These are phyloP conservation scores for Drosophila affinis DNA, from an alignment of 2,888 invertebrate species.

Conservation along the genomic window DNA sequence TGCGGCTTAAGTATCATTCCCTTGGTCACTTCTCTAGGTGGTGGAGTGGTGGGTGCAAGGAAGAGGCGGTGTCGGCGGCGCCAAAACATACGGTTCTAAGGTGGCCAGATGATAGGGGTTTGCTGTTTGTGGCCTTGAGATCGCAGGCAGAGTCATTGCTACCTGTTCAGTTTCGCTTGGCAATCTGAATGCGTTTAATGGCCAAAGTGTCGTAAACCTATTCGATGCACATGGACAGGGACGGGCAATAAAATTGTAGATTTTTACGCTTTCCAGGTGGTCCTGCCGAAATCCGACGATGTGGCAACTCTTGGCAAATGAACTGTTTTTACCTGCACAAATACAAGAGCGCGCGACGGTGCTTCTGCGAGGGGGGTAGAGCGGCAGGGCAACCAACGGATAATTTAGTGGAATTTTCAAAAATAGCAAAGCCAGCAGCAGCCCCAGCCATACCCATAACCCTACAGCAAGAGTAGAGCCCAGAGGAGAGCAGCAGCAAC, in stretches of 20 bases:
- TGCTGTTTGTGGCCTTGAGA: constrained; percentile 34
- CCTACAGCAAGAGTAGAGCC: constrained; percentile 29
- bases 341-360: constrained; percentile 38
- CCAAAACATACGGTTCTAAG: constrained; percentile 24
- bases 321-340: constrained; percentile 76
- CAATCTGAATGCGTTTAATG: constrained; percentile 30
- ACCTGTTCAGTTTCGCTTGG: constrained; percentile 42
- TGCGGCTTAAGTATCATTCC: constrained; percentile 54
- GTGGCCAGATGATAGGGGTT: constrained; percentile 15
- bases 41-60: too few species aligned
- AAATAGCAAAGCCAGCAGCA: constrained; percentile 67
- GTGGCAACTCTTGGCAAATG: constrained; percentile 75
- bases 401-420: constrained; percentile 76
- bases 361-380: constrained; percentile 11
- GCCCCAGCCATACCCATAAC: constrained; percentile 39
- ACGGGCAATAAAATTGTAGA: constrained; percentile 47
- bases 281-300: constrained; percentile 43
- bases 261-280: constrained; percentile 70
- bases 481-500: constrained; percentile 35
- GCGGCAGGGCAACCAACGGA: constrained; percentile 54
- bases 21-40: background rate
- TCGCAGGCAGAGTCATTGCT: constrained; percentile 32
- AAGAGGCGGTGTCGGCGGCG: background rate
- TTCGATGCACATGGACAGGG: constrained; percentile 7
- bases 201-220: constrained; percentile 51